Evolutionary conservation across 2,797 vertebrate genomes (phyloP).

Genomic region (Euphonia xanthogaster): DNA sequence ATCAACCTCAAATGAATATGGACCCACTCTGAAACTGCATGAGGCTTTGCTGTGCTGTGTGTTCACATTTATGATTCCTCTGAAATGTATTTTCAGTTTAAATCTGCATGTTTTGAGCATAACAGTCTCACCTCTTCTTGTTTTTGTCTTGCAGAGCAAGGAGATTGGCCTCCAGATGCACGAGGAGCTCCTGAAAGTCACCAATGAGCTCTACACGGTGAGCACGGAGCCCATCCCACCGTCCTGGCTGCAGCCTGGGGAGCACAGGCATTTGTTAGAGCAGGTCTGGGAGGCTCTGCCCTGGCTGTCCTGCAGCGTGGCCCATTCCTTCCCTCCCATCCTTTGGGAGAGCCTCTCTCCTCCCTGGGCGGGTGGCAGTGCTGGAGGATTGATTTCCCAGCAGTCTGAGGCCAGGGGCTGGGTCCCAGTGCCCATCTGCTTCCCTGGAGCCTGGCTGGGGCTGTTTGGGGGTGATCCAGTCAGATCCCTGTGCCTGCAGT

Average conservation of each 20-base stretch:
- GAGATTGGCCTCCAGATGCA: constrained; percentile 99
- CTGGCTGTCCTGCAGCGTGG: accelerated
- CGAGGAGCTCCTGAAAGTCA: constrained; percentile 96
- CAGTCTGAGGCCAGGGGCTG: accelerated
- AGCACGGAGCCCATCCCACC: constrained; percentile 60
- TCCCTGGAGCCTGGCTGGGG: accelerated
- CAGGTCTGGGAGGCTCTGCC: background rate
- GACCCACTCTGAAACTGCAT: background rate
- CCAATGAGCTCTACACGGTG: constrained; percentile 97
- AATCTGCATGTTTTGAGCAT: background rate
- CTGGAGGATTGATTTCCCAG: background rate
- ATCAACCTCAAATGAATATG: accelerated
- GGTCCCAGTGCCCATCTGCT: accelerated
- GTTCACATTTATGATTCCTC: background rate
- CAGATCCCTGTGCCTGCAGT: accelerated
- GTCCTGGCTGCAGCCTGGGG: accelerated
- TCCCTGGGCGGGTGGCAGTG: background rate
- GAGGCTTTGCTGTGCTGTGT: background rate
- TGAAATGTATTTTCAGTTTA: background rate
- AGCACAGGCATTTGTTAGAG: accelerated
- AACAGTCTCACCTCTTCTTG: background rate
- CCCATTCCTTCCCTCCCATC: accelerated
- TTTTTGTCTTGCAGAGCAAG: constrained; percentile 88
- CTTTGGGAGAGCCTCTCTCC: background rate
- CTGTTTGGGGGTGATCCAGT: accelerated